Conservation (phyloP, 2,888 invertebrate genomes). For the Cataglyphis rosenhaueri region DNA sequence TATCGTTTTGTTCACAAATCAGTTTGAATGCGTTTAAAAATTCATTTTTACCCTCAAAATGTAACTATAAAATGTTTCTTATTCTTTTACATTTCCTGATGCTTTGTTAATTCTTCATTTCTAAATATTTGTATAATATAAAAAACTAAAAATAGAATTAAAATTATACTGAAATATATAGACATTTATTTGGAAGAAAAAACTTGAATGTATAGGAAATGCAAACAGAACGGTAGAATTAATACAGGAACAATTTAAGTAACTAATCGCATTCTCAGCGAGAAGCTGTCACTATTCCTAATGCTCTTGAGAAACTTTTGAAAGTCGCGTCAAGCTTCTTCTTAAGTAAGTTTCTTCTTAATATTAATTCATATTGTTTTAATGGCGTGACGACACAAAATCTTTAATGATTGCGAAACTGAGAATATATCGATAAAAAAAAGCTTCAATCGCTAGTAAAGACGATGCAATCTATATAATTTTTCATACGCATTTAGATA, state of each 20-base stretch:
- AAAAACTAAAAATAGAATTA: not conserved
- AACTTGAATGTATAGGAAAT: not conserved
- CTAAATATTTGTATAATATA: not conserved
- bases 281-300: slow-evolving; percentile 12
- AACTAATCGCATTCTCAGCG: not conserved
- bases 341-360: slow-evolving; percentile 56
- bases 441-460: not conserved
- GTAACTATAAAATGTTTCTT: not conserved
- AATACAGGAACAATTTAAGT: not conserved
- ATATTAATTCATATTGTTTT: slow-evolving; percentile 62
- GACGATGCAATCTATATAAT: not conserved
- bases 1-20: not conserved
- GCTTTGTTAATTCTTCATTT: not conserved
- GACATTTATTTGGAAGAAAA: not conserved
- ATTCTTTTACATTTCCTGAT: not conserved
- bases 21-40: not conserved
- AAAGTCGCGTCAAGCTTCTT: slow-evolving; percentile 9
- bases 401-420: slow-evolving; percentile 53
- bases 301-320: slow-evolving; percentile 4
- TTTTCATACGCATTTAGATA: not conserved
- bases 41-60: slow-evolving; percentile 4
- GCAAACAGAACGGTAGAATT: not conserved
- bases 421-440: slow-evolving; percentile 54
- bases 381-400: slow-evolving; percentile 62
- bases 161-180: not conserved